These are phyloP conservation scores for Eutrigla gurnardus DNA, from an alignment of 2,797 vertebrate species.

Conservation along the genomic window DNA sequence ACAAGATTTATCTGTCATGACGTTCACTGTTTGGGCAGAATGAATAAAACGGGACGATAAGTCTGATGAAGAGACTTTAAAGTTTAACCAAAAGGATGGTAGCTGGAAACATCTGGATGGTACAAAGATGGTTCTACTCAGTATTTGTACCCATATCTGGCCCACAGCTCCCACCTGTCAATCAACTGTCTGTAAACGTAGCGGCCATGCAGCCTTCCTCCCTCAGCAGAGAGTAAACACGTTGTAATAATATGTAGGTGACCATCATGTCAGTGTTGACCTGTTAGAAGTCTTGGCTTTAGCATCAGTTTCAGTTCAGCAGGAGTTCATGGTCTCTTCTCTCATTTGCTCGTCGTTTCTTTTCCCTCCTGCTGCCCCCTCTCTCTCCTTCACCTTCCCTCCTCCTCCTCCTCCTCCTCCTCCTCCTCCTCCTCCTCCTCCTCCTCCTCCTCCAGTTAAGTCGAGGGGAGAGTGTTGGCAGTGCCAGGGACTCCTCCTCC, in stretches of 20 bases:
- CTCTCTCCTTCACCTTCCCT: conserved; percentile 19
- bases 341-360: conserved; percentile 50
- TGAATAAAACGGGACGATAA: not conserved
- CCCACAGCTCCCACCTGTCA: not conserved
- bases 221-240: not conserved
- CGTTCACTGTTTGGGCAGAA: not conserved
- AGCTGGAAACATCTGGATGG: not conserved
- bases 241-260: not conserved
- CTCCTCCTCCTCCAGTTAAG: conserved; percentile 83
- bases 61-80: not conserved
- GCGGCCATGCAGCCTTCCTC: too few relatives aligned
- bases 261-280: not conserved
- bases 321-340: not conserved
- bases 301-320: not conserved
- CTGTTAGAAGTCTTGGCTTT: not conserved
- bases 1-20: not conserved
- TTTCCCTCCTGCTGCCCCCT: conserved; percentile 38
- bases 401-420: conserved; percentile 17
- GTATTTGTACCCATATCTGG: conserved; percentile 55
- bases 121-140: conserved; percentile 7
- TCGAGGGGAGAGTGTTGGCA: conserved; percentile 90
- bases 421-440: conserved; percentile 19
- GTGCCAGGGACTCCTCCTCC: conserved; percentile 89
- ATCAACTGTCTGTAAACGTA: not conserved
- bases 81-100: not conserved